Base-by-base conservation (phyloP, 2,113 vertebrate species). In the Sminthopsis crassicaudata region DNA sequence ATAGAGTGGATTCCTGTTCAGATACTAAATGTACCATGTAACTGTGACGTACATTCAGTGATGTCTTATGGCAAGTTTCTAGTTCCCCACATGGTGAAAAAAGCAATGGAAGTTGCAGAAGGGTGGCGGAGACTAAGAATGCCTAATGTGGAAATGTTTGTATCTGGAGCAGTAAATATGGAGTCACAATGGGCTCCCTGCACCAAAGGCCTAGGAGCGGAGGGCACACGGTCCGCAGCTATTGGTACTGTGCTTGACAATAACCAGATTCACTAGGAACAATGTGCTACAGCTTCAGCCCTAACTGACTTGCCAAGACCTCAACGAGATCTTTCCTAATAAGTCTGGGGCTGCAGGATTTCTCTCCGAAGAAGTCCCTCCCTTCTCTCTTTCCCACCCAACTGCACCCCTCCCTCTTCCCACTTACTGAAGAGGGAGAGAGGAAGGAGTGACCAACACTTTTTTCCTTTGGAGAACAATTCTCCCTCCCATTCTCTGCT, bases 101-200 rank as follows among this genome's bases (percentile, higher is more conserved):
- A 96, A 92, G 90, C 94, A 94, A 90, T 95, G 90, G 10, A 8
- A 89, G 90, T 94, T 0, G 91, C 67, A 84, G 84, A 95, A 48
- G 91, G 96, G 60, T 22, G 26, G 11, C 52, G 48, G 57, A 19
- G 91, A 93, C 92, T 84, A 1, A 36, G 96, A 97, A 97, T 94
- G 98, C 98, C 98, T 98, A 97, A 98, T 98, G 98, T 98, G 98
- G 98, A 98, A 98, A 97, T 98, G 97, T 98, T 98, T 98, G 97
- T 95, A 96, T 98, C 96, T 92, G 96, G 97, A 76, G 97, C 95
- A 97, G 95, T 93, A 94, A 95, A 93, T 23, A 84, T 42, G 67
- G 36, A 84, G 67, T 84, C 36, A 42, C n/a, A 23, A 84, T 23
- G n/a, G 91, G 96, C 94, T 95, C 94, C 53, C 51, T 96, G 95